Percentiles rank a stretch among this genome's conserved stretches.
Evolutionary conservation across 2,113 vertebrate genomes (phyloP).

Genomic region (Emydura subglobosa): DNA sequence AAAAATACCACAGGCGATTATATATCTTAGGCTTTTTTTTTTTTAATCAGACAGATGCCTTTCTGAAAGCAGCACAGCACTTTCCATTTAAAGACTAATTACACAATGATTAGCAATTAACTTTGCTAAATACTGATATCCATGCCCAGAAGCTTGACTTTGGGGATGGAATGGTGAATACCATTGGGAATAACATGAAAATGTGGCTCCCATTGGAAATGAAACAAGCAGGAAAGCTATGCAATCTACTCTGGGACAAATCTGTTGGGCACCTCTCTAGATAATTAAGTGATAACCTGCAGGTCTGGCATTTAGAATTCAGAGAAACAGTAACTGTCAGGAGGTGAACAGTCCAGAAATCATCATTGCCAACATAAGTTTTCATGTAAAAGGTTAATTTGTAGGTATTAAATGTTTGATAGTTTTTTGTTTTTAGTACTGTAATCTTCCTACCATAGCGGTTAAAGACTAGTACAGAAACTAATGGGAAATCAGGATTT

Average conservation of each 20-base stretch:
- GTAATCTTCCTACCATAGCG: background rate
- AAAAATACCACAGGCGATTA: background rate
- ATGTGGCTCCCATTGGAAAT: background rate
- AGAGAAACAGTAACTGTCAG: background rate
- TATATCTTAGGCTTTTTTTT: background rate
- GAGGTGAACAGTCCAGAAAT: background rate
- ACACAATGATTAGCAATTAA: background rate
- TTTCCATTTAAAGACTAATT: background rate
- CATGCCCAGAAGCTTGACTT: background rate
- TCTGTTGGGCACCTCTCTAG: background rate
- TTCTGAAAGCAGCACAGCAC: background rate
- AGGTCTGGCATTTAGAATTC: background rate
- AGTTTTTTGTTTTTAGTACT: too few relatives aligned
- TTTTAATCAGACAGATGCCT: background rate
- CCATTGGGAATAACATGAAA: background rate
- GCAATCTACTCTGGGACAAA: background rate
- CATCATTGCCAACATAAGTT: background rate
- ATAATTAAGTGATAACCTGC: background rate
- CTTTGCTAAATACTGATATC: background rate
- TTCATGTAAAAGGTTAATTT: background rate
- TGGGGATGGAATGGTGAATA: background rate
- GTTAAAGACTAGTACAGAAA: background rate
- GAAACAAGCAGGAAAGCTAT: background rate
- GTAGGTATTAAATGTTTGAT: background rate
- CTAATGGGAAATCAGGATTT: background rate